Conservation (phyloP, 2,113 vertebrate genomes). For the Columbina picui region DNA sequence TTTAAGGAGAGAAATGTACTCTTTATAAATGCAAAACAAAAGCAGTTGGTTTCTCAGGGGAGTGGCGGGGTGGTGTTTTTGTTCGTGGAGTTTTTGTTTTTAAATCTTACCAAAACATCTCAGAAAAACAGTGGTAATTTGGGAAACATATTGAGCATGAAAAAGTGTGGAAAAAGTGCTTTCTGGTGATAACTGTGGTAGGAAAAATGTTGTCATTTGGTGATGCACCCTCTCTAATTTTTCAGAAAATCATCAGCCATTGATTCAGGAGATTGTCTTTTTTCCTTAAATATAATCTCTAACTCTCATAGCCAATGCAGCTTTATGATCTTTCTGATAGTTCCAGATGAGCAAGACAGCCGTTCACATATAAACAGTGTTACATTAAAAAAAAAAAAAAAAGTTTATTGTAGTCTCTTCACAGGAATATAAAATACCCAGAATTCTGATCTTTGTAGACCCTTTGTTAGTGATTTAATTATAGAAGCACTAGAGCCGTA, state of each 20-base stretch:
- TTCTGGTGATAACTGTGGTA: neutral
- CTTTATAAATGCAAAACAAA: neutral
- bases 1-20: neutral
- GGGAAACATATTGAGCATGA: fast-evolving
- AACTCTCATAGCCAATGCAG: neutral
- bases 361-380: neutral
- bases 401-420: neutral
- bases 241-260: neutral
- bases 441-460: neutral
- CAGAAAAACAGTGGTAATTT: neutral
- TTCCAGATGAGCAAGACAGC: neutral
- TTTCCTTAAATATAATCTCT: neutral
- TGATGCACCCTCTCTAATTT: neutral
- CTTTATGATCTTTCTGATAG: neutral
- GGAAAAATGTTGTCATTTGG: neutral
- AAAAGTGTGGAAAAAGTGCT: neutral
- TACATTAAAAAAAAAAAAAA: neutral
- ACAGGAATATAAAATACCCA: fast-evolving
- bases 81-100: neutral
- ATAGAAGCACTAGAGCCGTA: neutral
- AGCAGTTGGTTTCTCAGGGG: neutral
- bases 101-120: neutral
- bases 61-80: neutral
- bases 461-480: neutral
- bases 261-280: neutral